phyloP scores from a whole-genome alignment of 1,140 invertebrate species.

The Batillaria attramentaria region DNA sequence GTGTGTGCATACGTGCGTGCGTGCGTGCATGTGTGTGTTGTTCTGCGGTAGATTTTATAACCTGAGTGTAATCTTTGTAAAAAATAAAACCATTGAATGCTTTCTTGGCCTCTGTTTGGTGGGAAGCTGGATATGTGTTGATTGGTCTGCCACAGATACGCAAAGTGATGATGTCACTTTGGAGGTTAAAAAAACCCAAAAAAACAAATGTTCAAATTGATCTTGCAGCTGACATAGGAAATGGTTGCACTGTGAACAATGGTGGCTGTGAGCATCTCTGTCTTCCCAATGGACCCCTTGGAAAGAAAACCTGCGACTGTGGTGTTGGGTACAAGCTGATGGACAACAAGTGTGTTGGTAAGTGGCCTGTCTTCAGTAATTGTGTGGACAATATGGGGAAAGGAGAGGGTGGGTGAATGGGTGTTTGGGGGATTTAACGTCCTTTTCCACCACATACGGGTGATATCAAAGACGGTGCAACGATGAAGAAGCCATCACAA shows the following conservation, averaged over 20 bases:
- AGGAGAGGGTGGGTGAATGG: too few relatives aligned
- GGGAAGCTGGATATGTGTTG: neutral
- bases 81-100: neutral
- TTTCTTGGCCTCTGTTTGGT: neutral
- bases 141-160: too few relatives aligned
- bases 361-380: too few relatives aligned
- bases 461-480: too few relatives aligned
- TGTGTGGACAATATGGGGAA: too few relatives aligned
- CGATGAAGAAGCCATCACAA: too few relatives aligned
- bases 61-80: too few relatives aligned
- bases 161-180: too few relatives aligned
- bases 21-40: neutral
- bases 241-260: conserved; percentile 83
- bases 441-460: too few relatives aligned
- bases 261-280: conserved; percentile 96
- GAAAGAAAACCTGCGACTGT: conserved; percentile 82
- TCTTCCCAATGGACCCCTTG: conserved; percentile 82
- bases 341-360: conserved; percentile 81
- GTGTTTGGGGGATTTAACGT: too few relatives aligned
- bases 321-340: conserved; percentile 86
- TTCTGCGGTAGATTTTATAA: neutral
- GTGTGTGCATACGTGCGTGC: conserved; percentile 5
- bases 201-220: too few relatives aligned
- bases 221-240: conserved; percentile 36
- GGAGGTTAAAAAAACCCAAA: too few relatives aligned